Evolutionary conservation across 2,888 invertebrate species (phyloP), one percentile per base, ranked within the genome.

Genomic region (Ormyrus thymus): DNA sequence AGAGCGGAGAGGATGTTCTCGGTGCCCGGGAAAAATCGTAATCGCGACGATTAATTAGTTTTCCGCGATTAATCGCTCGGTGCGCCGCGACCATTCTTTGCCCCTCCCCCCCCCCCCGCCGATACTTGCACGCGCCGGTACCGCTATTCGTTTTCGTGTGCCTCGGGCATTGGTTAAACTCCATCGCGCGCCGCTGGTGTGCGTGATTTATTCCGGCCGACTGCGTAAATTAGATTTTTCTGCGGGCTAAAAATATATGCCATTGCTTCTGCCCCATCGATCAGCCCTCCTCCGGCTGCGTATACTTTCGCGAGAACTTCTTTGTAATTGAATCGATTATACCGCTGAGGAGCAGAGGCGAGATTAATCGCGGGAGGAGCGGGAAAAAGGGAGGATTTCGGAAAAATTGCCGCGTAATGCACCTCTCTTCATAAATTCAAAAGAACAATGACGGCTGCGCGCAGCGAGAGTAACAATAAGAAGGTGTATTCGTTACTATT

Each of bases 1-100:
- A 29, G 15, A 13, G 61, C 11, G 62, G 45, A 6, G 71, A 68
- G 53, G 65, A 65, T 71, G 71, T 53, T 58, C 66, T 59, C 29
- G 59, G 15, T 45, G 68, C 43, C 1, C 8, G 7, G 62, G 51
- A 79, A 76, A 76, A 76, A 75, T 79, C 50, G 66, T 71, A 79
- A 76, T 79, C 76, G 71, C 66, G 56, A 76, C 72, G 76, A 79
- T 79, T 79, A 79, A 79, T 79, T 79, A 76, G 76, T 76, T 72
- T 76, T 76, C 13, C 65, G 61, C 72, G 76, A 79, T 79, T 76
- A 79, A 76, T 76, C 56, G 76, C 58, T 70, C 70, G 73, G 13
- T 58, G 53, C 56, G 45, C 48, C 46, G 74, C 78, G 64, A 59
- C 61, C 65, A 51, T 66, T 62, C 70, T 58, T 61, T 62, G 29